phyloP scores from a whole-genome alignment of 1,140 invertebrate genomes.

The Drosophila elegans region DNA sequence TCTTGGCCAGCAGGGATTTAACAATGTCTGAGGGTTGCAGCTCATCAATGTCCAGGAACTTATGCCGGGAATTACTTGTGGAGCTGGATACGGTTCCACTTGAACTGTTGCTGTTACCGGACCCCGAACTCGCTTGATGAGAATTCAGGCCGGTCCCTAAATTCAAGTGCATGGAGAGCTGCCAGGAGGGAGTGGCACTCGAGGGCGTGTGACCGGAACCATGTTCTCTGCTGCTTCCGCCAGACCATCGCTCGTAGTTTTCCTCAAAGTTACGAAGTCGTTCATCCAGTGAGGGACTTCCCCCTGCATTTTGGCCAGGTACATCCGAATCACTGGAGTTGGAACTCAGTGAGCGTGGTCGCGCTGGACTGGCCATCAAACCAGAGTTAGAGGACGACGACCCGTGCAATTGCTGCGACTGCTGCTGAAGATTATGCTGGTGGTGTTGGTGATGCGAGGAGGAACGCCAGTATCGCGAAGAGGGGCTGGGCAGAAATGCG shows the following conservation, averaged over 20 bases:
- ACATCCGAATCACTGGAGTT: conserved; percentile 87
- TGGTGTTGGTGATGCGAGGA: conserved; percentile 76
- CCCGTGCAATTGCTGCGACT: conserved; percentile 35
- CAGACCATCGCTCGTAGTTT: conserved; percentile 96
- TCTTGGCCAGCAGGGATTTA: conserved; percentile 95
- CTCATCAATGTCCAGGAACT: conserved; percentile 90
- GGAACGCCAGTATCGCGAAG: conserved; percentile 78
- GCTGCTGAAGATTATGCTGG: conserved; percentile 69
- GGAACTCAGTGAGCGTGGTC: conserved; percentile 87
- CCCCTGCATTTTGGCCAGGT: conserved; percentile 85
- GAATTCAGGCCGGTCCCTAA: conserved; percentile 41
- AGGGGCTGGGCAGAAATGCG: conserved; percentile 70
- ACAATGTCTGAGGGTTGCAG: conserved; percentile 97
- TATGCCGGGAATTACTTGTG: conserved; percentile 87
- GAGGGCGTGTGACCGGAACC: conserved; percentile 40
- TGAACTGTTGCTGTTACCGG: conserved; percentile 73
- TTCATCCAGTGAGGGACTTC: conserved; percentile 91
- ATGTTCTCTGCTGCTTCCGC: conserved; percentile 86
- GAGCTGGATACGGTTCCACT: conserved; percentile 81
- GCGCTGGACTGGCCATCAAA: conserved; percentile 86
- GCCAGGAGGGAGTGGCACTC: conserved; percentile 64
- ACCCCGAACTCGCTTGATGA: conserved; percentile 54
- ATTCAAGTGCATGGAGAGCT: conserved; percentile 71
- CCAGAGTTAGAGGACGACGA: conserved; percentile 47
- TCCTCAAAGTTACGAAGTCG: conserved; percentile 95